phyloP scores from a whole-genome alignment of 2,113 vertebrate genomes.

The Polypterus senegalus region DNA sequence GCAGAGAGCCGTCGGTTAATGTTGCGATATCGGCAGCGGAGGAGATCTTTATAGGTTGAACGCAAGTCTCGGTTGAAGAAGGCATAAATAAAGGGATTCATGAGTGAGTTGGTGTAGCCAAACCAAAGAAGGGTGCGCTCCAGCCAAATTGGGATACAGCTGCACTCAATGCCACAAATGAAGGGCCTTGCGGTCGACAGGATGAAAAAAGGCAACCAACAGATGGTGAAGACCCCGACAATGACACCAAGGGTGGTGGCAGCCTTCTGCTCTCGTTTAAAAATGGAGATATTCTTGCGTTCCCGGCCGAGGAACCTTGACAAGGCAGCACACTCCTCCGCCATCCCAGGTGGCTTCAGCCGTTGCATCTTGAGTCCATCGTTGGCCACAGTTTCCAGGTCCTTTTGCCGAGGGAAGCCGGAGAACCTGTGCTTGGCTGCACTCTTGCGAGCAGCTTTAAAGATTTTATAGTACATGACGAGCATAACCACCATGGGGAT shows the following conservation, averaged over 20 bases:
- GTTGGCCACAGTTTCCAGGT: slow-evolving; percentile 39
- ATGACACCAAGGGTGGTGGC: slow-evolving; percentile 62
- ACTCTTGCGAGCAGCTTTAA: slow-evolving; percentile 55
- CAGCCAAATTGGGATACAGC: slow-evolving; percentile 63
- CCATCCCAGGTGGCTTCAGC: slow-evolving; percentile 47
- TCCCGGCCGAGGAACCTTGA: slow-evolving; percentile 52
- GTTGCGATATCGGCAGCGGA: slow-evolving; percentile 60
- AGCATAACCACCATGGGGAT: slow-evolving; percentile 67
- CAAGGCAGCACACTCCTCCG: slow-evolving; percentile 46
- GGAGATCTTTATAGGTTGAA: slow-evolving; percentile 55
- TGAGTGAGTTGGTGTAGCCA: slow-evolving; percentile 60
- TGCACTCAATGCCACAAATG: slow-evolving; percentile 57
- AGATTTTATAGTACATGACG: slow-evolving; percentile 68
- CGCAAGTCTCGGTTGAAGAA: slow-evolving; percentile 64
- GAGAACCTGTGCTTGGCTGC: slow-evolving; percentile 57
- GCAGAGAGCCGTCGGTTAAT: slow-evolving; percentile 62
- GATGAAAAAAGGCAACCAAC: slow-evolving; percentile 63
- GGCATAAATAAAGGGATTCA: slow-evolving; percentile 67
- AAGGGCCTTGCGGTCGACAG: slow-evolving; percentile 58
- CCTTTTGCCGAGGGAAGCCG: slow-evolving; percentile 34
- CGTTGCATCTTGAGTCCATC: slow-evolving; percentile 54
- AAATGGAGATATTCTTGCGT: slow-evolving; percentile 60
- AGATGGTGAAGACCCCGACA: slow-evolving; percentile 53
- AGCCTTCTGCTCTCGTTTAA: slow-evolving; percentile 63
- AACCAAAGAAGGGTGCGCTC: slow-evolving; percentile 60